Conservation (phyloP, 2,113 vertebrate genomes). For the Saccopteryx bilineata region DNA sequence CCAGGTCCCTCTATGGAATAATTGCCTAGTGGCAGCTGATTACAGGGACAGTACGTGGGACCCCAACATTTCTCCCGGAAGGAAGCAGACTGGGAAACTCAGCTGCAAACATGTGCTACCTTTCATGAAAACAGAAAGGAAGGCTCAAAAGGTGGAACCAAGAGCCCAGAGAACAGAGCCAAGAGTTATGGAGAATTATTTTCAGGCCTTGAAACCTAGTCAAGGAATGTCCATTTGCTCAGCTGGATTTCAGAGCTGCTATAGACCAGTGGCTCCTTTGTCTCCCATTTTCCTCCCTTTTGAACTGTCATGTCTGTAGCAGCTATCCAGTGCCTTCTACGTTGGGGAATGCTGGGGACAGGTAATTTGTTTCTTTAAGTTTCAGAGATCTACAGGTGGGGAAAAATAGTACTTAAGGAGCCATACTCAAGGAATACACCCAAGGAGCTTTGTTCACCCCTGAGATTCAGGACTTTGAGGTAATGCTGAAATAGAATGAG, state of each 20-base stretch:
- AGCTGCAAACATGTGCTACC: not conserved
- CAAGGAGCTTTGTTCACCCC: not conserved
- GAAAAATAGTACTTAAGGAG: slow-evolving; percentile 51
- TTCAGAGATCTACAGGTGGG: slow-evolving; percentile 2
- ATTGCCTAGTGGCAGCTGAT: not conserved
- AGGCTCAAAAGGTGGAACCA: not conserved
- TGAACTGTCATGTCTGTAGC: slow-evolving; percentile 25
- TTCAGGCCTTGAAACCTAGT: slow-evolving; percentile 23
- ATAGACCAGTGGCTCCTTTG: not conserved
- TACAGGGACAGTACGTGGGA: slow-evolving; percentile 12
- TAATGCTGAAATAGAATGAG: not conserved
- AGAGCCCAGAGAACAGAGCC: slow-evolving; percentile 16
- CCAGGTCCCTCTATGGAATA: not conserved
- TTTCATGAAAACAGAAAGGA: slow-evolving; percentile 15
- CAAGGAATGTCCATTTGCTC: slow-evolving; percentile 44
- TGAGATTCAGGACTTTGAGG: slow-evolving; percentile 36
- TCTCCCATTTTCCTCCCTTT: not conserved
- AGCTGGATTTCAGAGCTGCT: slow-evolving; percentile 46
- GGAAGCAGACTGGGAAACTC: slow-evolving; percentile 1
- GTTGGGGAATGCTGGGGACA: not conserved
- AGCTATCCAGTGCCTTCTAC: not conserved
- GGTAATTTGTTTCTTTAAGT: not conserved
- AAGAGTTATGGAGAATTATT: not conserved
- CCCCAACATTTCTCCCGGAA: not conserved
- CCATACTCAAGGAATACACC: slow-evolving; percentile 2